Percentiles rank a stretch among this genome's conserved stretches.
Evolutionary conservation across 2,888 invertebrate genomes (phyloP).

Genomic region (Stictocephala bisonia): DNA sequence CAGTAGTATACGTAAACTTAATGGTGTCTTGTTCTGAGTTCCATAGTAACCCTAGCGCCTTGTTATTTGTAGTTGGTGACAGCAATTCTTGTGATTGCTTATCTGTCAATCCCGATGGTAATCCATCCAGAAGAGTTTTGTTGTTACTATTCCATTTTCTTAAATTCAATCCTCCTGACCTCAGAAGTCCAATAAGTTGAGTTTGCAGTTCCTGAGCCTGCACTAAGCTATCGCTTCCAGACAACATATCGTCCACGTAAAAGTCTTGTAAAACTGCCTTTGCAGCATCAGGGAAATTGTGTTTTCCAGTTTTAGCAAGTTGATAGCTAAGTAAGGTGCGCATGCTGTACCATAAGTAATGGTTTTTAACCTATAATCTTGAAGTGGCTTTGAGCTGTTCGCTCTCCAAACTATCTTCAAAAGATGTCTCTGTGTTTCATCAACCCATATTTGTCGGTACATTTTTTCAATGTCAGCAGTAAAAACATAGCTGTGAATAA

Average conservation of each 20-base stretch:
- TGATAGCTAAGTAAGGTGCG: constrained; percentile 54
- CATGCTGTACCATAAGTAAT: constrained; percentile 57
- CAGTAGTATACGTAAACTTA: too few relatives aligned
- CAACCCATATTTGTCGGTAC: constrained; percentile 56
- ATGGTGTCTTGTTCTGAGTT: too few relatives aligned
- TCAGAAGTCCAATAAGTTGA: neutral
- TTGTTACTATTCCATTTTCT: too few relatives aligned
- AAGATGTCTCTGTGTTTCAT: constrained; percentile 49
- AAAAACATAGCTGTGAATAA: constrained; percentile 40
- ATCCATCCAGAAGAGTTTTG: too few relatives aligned
- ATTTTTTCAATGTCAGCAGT: too few relatives aligned
- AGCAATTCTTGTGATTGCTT: too few relatives aligned
- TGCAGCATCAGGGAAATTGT: constrained; percentile 47
- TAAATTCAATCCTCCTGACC: neutral
- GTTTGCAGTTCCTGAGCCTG: neutral
- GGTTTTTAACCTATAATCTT: constrained; percentile 50
- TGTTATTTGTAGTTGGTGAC: too few relatives aligned
- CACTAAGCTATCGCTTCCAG: constrained; percentile 10
- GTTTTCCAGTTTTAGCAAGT: constrained; percentile 46
- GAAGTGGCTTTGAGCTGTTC: constrained; percentile 47
- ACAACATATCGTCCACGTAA: constrained; percentile 57
- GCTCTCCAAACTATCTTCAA: constrained; percentile 58
- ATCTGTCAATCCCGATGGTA: too few relatives aligned
- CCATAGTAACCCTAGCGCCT: too few relatives aligned
- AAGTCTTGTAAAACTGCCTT: constrained; percentile 45